A percentile compares a stretch with the other conserved stretches of the same genome.
phyloP scores from a whole-genome alignment of 2,888 invertebrate species.

The Drosophila anomalata region DNA sequence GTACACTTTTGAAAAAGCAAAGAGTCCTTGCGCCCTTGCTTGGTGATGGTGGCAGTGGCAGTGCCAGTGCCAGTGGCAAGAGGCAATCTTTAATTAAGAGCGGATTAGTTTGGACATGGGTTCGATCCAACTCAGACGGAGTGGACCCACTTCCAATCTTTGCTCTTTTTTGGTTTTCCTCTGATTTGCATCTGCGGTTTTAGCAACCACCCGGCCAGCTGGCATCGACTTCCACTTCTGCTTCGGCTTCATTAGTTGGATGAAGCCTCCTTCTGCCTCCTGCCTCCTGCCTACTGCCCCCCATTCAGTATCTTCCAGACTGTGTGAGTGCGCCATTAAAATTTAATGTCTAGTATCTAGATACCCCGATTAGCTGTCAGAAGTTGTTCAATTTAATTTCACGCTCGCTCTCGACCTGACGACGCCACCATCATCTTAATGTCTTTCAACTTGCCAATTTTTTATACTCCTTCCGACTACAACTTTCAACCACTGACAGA shows the following conservation, averaged over 20 bases:
- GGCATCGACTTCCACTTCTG: background rate
- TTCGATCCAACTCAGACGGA: conserved; percentile 62
- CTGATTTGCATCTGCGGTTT: conserved; percentile 83
- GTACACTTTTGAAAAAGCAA: conserved; percentile 45
- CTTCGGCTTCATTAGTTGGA: conserved; percentile 1
- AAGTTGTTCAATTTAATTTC: conserved; percentile 80
- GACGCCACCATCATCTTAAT: conserved; percentile 55
- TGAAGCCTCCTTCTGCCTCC: conserved; percentile 11
- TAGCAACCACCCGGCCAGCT: conserved; percentile 63
- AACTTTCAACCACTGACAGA: background rate
- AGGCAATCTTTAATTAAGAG: conserved; percentile 83
- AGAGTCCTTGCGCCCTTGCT: background rate
- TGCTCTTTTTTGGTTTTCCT: conserved; percentile 75
- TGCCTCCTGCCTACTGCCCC: no score
- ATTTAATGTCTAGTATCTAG: conserved; percentile 71
- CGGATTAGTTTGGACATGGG: conserved; percentile 82
- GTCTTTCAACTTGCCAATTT: conserved; percentile 72
- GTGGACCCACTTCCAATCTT: conserved; percentile 58
- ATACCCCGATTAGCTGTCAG: conserved; percentile 74
- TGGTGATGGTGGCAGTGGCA: background rate
- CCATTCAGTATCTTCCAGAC: conserved; percentile 27
- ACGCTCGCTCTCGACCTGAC: conserved; percentile 40
- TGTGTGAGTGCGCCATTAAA: conserved; percentile 79
- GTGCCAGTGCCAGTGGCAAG: background rate
- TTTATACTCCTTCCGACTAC: conserved; percentile 33